Evolutionary conservation across 1,140 invertebrate species (phyloP).

Genomic region (Anastrepha ludens): DNA sequence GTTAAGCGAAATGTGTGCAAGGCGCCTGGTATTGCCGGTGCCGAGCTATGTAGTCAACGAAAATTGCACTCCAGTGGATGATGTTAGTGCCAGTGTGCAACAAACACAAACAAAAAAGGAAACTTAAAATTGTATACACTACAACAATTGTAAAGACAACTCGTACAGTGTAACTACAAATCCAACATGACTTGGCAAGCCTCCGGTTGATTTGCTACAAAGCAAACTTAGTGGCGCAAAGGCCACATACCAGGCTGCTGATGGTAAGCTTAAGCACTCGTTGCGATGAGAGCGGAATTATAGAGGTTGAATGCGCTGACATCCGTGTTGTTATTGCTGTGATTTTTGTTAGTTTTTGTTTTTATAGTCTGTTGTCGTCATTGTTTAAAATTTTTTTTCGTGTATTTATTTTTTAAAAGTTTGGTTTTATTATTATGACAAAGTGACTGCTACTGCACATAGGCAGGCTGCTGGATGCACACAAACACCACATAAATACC

Average conservation of each 20-base stretch:
- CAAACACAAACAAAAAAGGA: not conserved
- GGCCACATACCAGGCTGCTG: conserved; percentile 16
- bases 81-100: not conserved
- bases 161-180: not conserved
- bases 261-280: not conserved
- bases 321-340: not conserved
- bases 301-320: not conserved
- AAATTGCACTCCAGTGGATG: not conserved
- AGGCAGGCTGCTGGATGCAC: not conserved
- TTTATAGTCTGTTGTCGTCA: not conserved
- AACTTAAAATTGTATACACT: not conserved
- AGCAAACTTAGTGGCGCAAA: conserved; percentile 26
- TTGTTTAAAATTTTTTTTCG: not conserved
- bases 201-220: conserved; percentile 12
- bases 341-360: not conserved
- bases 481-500: not conserved
- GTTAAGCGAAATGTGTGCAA: conserved; percentile 37
- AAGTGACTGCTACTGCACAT: conserved; percentile 2
- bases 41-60: conserved; percentile 9
- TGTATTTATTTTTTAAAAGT: not conserved
- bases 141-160: not conserved
- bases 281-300: not conserved
- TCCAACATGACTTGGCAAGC: conserved; percentile 11
- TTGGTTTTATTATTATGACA: not conserved
- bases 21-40: not conserved